Evolutionary conservation across 2,797 vertebrate species (phyloP).

Genomic region (Ctenochaetus hawaiiensis): DNA sequence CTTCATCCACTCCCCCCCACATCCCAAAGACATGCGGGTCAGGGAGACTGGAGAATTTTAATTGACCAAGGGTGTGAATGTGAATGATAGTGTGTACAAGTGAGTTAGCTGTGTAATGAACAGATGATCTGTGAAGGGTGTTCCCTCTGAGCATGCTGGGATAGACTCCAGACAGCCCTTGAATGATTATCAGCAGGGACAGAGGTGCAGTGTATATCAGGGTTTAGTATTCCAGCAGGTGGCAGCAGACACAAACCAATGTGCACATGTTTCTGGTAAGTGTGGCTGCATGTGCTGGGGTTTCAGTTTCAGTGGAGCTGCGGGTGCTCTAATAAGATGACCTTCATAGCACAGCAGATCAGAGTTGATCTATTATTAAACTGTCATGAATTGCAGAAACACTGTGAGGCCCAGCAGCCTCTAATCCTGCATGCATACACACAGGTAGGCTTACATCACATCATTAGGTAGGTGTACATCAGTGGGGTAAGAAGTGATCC

Average conservation of each 20-base stretch:
- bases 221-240: constrained; percentile 63
- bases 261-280: constrained; percentile 9
- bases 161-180: constrained; percentile 22
- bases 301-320: constrained; percentile 20
- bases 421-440: neutral
- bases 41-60: constrained; percentile 37
- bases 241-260: constrained; percentile 73
- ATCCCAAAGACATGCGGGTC: constrained; percentile 36
- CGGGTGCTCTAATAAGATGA: constrained; percentile 7
- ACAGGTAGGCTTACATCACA: neutral
- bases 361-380: neutral
- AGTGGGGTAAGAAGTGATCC: no score
- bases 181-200: constrained; percentile 22
- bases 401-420: neutral
- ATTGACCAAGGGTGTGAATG: constrained; percentile 45
- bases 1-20: neutral
- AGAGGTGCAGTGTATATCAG: no score
- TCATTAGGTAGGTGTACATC: no score
- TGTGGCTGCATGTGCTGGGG: constrained; percentile 13
- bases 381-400: neutral
- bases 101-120: constrained; percentile 57
- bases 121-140: constrained; percentile 71
- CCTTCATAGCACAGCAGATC: constrained; percentile 21
- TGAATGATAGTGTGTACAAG: constrained; percentile 35
- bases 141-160: constrained; percentile 37